Conservation (phyloP, 2,888 invertebrate genomes). For the Cephus rjabovi region DNA sequence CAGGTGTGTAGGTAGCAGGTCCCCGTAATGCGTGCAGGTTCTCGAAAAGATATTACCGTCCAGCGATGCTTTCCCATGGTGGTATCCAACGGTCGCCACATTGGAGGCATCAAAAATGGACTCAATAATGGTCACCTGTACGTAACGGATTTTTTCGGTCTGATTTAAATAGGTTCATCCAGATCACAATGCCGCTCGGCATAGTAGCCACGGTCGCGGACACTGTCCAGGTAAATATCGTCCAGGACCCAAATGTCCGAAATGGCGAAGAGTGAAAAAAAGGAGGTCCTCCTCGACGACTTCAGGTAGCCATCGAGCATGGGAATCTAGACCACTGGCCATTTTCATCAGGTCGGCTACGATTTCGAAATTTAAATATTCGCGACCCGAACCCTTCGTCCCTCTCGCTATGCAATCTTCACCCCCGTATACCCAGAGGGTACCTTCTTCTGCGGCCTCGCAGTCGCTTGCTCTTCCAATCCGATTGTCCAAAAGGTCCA, state of each 20-base stretch:
- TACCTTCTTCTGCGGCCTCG: not conserved
- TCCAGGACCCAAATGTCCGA: conserved; percentile 28
- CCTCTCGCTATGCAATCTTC: conserved; percentile 10
- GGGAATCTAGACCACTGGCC: conserved; percentile 42
- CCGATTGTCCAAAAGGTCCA: conserved; percentile 18
- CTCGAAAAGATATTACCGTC: conserved; percentile 9
- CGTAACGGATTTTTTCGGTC: conserved; percentile 59
- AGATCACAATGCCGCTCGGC: not conserved
- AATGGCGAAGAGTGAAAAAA: conserved; percentile 3
- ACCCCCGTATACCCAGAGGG: conserved; percentile 19
- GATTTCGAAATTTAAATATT: conserved; percentile 40
- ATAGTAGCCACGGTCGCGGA: conserved; percentile 28
- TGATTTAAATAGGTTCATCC: conserved; percentile 57
- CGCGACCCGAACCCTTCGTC: conserved; percentile 2
- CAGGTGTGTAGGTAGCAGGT: conserved; percentile 6
- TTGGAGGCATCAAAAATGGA: conserved; percentile 7
- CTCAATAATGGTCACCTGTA: conserved; percentile 40
- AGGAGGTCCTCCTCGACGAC: conserved; percentile 18
- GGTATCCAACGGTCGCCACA: conserved; percentile 8
- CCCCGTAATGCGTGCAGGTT: not conserved
- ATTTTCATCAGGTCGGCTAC: conserved; percentile 27
- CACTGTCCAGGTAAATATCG: conserved; percentile 49
- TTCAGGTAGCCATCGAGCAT: conserved; percentile 32
- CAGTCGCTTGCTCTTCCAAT: conserved; percentile 14
- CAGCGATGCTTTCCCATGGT: conserved; percentile 36